Evolutionary conservation across 2,888 invertebrate genomes (phyloP).

Genomic region (Sarcophaga caerulescens): DNA sequence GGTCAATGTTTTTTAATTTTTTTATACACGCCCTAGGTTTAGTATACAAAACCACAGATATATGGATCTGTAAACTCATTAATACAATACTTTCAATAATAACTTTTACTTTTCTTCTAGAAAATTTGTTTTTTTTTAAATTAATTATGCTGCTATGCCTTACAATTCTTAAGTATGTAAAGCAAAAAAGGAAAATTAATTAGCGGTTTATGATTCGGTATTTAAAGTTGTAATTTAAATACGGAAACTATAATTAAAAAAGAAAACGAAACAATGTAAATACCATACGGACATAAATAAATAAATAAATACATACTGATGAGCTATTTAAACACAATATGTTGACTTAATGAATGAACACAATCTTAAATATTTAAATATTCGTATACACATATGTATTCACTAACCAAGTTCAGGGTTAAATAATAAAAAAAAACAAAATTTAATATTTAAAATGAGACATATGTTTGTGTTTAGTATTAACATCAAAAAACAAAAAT

Average conservation of each 20-base stretch:
- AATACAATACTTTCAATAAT: not conserved
- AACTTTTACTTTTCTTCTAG: conserved; percentile 5
- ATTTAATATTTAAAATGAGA: not conserved
- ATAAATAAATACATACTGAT: not conserved
- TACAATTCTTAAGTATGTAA: not conserved
- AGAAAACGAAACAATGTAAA: conserved; percentile 3
- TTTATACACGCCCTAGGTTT: not conserved
- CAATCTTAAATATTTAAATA: not conserved
- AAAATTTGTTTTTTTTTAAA: not conserved
- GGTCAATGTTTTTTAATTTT: not conserved
- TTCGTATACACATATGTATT: no score
- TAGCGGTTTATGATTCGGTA: not conserved
- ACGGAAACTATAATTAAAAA: conserved; percentile 33
- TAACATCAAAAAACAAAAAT: conserved; percentile 21
- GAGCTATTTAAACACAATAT: conserved; percentile 14
- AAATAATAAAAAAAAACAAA: conserved; percentile 20
- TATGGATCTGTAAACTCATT: not conserved
- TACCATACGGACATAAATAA: not conserved
- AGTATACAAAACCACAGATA: not conserved
- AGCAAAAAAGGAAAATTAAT: not conserved
- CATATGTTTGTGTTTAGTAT: conserved; percentile 35
- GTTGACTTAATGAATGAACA: conserved; percentile 43
- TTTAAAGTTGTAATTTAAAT: conserved; percentile 24
- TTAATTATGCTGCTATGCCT: not conserved
- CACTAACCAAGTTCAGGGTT: conserved; percentile 61